Evolutionary conservation across 2,888 invertebrate genomes (phyloP).

Genomic region (Lottia scabra): DNA sequence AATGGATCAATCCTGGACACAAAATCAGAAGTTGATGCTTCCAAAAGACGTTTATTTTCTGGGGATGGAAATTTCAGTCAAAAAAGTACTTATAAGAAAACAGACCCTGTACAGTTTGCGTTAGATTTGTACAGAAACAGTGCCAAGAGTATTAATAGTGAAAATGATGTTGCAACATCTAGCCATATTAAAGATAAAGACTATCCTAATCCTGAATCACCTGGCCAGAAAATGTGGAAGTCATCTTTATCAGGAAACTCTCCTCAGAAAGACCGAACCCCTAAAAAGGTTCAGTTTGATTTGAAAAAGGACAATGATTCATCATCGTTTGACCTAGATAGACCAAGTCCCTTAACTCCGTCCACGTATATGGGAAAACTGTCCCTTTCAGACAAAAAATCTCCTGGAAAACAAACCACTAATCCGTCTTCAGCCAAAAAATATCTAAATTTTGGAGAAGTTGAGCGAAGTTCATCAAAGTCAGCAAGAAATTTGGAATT

Average conservation of each 20-base stretch:
- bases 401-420: too few species aligned
- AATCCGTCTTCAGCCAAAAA: constrained; percentile 35
- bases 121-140: background rate
- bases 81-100: background rate
- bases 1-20: background rate
- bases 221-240: background rate
- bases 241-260: background rate
- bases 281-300: constrained; percentile 53
- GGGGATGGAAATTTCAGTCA: background rate
- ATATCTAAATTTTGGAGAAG: constrained; percentile 4
- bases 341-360: constrained; percentile 53
- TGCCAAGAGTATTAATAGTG: background rate
- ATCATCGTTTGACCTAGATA: constrained; percentile 59
- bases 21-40: background rate
- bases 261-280: background rate
- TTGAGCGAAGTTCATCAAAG: constrained; percentile 7
- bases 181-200: background rate
- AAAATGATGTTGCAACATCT: background rate
- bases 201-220: background rate
- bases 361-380: constrained; percentile 28
- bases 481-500: background rate
- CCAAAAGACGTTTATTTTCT: background rate
- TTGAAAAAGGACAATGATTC: constrained; percentile 40
- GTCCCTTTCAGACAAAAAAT: constrained; percentile 27
- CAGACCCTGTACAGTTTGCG: background rate